These are phyloP conservation scores for Thumatha senex DNA, from an alignment of 2,888 invertebrate species.

Conservation along the genomic window DNA sequence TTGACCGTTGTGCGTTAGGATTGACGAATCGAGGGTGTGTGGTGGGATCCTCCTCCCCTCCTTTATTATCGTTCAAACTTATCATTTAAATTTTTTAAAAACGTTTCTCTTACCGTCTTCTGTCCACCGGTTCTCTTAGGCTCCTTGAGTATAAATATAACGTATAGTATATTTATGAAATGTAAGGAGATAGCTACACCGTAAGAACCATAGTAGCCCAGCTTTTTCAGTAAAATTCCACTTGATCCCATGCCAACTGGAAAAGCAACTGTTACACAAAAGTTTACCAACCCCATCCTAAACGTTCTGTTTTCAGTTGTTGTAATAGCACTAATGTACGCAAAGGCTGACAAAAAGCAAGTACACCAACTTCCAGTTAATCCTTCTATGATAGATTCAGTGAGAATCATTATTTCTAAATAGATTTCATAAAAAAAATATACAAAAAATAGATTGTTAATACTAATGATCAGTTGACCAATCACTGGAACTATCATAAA, in stretches of 20 bases:
- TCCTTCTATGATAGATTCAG: constrained; percentile 90
- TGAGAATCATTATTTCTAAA: constrained; percentile 88
- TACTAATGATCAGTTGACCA: constrained; percentile 87
- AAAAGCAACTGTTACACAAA: constrained; percentile 92
- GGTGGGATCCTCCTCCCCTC: too few relatives aligned
- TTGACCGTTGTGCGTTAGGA: too few relatives aligned
- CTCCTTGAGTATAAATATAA: constrained; percentile 86
- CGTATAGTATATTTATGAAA: constrained; percentile 86
- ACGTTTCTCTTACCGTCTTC: constrained; percentile 50
- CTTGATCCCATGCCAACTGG: constrained; percentile 94
- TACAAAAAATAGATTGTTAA: constrained; percentile 89
- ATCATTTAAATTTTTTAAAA: too few relatives aligned
- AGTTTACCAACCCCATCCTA: constrained; percentile 92
- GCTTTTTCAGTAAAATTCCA: constrained; percentile 87
- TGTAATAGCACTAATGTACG: constrained; percentile 92
- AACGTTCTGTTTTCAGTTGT: constrained; percentile 90
- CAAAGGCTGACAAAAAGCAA: constrained; percentile 91
- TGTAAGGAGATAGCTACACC: constrained; percentile 86
- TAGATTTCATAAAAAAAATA: constrained; percentile 88
- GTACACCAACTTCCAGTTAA: constrained; percentile 92
- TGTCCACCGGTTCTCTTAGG: constrained; percentile 64
- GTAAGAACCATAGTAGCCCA: constrained; percentile 91
- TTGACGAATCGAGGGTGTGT: too few relatives aligned
- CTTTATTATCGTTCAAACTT: too few relatives aligned
- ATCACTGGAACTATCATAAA: constrained; percentile 89